Base-by-base conservation (phyloP, 64 coral and sea anemone genomes). In the Actinia equina region DNA sequence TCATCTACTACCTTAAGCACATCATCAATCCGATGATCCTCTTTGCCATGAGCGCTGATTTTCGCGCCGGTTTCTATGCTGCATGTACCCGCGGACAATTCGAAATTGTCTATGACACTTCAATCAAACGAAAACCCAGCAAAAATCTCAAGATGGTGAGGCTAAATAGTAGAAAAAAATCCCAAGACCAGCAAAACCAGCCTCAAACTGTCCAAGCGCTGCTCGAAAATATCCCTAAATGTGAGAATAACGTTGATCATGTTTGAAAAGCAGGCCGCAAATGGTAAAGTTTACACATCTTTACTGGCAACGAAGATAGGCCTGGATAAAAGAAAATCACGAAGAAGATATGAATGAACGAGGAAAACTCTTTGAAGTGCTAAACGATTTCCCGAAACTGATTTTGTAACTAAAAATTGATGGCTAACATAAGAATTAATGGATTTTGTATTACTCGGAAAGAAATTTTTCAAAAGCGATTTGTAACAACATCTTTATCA, bases 1-100 rank as follows among this genome's bases (percentile, higher is more conserved):
- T 96, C 79, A 56, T 93, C 11, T 96, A 88, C 81, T 96, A 96
- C 56, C 67, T 96, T 23, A 96, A 96, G 27, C 94, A 96, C 37
- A 84, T 96, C 0, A 92, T 93, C 51, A 96, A 93, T 44, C 94
- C 94, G 10, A 56, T 93, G 16, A 87, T 96, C 27, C 69, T 96
- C 3, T 93, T 83, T 86, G 94, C 81, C 1, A 96, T 96, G 94
- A 96, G 94, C 52, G 69, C 88, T 1, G 94, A 96, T 80, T 96
- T 93, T 84, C 88, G 88, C 7, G 27, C 88, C 1, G 91, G 91
- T 16, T 93, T 85, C 52, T 63, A 85, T 18, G 83, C 83, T 44
- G 7, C 55, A 9, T 85, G 83, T 27, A 81, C 15, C 13, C 43
- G 42, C 7, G 78, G 78, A 3, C 78, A 81, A n/a, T 81, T 81